phyloP scores from a whole-genome alignment of 2,888 invertebrate species.

The Cantharis lateralis region DNA sequence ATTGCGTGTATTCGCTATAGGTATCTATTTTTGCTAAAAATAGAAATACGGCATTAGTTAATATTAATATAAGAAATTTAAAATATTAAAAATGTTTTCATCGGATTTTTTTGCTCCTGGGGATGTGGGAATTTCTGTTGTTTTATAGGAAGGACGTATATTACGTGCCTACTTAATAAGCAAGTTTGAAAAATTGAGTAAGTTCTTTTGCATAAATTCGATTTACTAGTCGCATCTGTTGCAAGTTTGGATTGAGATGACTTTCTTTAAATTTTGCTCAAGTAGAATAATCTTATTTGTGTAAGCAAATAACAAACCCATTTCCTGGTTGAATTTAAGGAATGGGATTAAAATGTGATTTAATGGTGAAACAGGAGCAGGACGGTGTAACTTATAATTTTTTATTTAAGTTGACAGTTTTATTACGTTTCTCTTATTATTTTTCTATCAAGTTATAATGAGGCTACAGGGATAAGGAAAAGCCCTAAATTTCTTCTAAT shows the following conservation, averaged over 20 bases:
- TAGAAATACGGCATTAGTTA: background rate
- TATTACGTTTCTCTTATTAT: background rate
- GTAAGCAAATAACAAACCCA: background rate
- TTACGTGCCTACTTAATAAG: background rate
- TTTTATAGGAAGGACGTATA: background rate
- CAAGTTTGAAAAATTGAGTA: background rate
- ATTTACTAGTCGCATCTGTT: background rate
- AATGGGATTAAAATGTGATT: background rate
- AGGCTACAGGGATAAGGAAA: background rate
- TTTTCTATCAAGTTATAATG: background rate
- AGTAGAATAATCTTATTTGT: background rate
- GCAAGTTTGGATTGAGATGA: background rate
- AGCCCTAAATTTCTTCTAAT: background rate
- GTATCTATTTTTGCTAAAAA: background rate
- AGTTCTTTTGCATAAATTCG: background rate
- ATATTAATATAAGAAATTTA: background rate
- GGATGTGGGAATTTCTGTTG: too few species aligned
- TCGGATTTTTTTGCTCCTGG: too few species aligned
- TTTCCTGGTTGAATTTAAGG: background rate
- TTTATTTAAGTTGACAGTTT: background rate
- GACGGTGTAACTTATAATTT: background rate
- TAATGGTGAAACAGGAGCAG: background rate
- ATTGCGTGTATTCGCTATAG: background rate
- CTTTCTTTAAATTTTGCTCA: background rate
- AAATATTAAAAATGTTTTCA: background rate